phyloP scores from a whole-genome alignment of 2,888 invertebrate genomes.

The Limulus polyphemus region DNA sequence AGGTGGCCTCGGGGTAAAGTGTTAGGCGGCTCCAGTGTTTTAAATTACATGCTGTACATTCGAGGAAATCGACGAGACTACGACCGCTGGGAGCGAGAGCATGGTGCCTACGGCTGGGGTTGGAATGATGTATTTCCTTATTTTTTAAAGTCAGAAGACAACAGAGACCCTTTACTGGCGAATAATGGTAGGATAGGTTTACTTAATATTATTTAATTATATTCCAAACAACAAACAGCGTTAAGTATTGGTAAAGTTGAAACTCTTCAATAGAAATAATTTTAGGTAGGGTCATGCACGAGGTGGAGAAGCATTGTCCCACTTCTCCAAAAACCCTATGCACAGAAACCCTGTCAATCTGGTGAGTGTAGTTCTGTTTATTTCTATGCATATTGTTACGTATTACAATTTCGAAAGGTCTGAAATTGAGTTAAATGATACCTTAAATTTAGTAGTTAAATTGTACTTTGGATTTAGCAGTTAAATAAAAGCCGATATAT shows the following conservation, averaged over 20 bases:
- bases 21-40: slow-evolving; percentile 76
- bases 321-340: too few relatives aligned
- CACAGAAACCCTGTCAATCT: too few relatives aligned
- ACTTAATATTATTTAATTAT: slow-evolving; percentile 8
- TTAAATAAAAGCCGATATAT: too few relatives aligned
- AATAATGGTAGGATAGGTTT: slow-evolving; percentile 21
- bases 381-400: too few relatives aligned
- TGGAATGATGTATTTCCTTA: slow-evolving; percentile 70
- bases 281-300: not conserved
- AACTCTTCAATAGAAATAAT: not conserved
- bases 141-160: slow-evolving; percentile 46
- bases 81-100: slow-evolving; percentile 71
- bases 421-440: too few relatives aligned
- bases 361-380: too few relatives aligned
- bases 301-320: not conserved
- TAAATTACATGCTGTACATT: slow-evolving; percentile 93
- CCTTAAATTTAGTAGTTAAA: too few relatives aligned
- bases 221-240: not conserved
- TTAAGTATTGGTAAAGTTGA: not conserved
- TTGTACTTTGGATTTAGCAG: too few relatives aligned
- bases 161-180: slow-evolving; percentile 29
- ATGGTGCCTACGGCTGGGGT: slow-evolving; percentile 79
- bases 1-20: slow-evolving; percentile 34
- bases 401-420: too few relatives aligned
- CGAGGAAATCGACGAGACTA: slow-evolving; percentile 75